Base-by-base conservation (phyloP, 2,888 invertebrate species). In the Meliscaeva auricollis region DNA sequence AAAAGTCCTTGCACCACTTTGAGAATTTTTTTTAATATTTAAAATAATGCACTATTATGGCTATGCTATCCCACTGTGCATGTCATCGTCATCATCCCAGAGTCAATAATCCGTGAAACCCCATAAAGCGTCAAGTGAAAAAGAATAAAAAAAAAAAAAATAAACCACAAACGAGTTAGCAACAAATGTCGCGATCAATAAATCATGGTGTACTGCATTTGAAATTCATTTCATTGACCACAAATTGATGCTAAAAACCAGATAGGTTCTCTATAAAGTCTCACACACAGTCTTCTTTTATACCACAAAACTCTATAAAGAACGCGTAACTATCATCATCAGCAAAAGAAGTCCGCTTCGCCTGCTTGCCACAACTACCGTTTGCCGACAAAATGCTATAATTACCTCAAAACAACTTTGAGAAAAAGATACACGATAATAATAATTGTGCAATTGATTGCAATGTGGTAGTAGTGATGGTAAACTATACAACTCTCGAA, bases 361-460 rank as follows among this genome's bases (percentile, higher is more conserved):
- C 62, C 44, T 15, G 44, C 44, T 1, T 2, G 13, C 38, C 56
- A 32, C n/a, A 15, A 11, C 52, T n/a, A 11, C 5, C 20, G 35
- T 20, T 3, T 60, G 41, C 46, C 85, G 68, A 81, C 76, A 77
- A 81, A 77, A 81, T 54, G 56, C 81, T 76, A 70, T 85, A 81
- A 85, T 81, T 85, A 77, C 81, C 76, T 73, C 60, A 15, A 54
- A 72, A 48, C 74, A 30, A 80, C 52, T 80, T 58, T 41, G 75
- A 56, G 62, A 48, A 78, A 78, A 69, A 78, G 56, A 78, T 50
- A 78, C 64, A 69, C 72, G 64, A 77, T 73, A 64, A 81, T 81
- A 69, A 77, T 73, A 64, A 81, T 81, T 85, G 85, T 81, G 81
- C 56, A 81, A 81, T 68, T 20, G 20, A 38, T 60, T 72, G 46